These are phyloP conservation scores for Epinotia brunnichana DNA, from an alignment of 2,888 invertebrate species.

Conservation along the genomic window DNA sequence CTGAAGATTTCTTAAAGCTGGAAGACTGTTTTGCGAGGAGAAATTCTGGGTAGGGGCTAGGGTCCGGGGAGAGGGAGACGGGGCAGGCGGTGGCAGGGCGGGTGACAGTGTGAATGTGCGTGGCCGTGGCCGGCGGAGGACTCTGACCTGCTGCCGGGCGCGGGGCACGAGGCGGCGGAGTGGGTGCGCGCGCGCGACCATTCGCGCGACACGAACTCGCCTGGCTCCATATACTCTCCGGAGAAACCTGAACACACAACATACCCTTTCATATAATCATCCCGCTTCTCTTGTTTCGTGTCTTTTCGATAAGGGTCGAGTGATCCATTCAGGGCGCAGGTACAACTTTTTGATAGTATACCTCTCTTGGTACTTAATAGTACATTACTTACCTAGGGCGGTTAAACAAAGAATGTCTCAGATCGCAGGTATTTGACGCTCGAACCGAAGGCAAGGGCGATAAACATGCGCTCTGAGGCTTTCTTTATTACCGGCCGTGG, in stretches of 20 bases:
- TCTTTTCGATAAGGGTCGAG: too few relatives aligned
- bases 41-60: constrained; percentile 80
- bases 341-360: too few relatives aligned
- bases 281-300: too few relatives aligned
- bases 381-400: too few relatives aligned
- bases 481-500: too few relatives aligned
- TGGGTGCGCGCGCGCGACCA: constrained; percentile 78
- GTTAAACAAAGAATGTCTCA: too few relatives aligned
- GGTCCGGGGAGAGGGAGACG: constrained; percentile 60
- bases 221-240: constrained; percentile 82
- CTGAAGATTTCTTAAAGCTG: constrained; percentile 75
- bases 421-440: too few relatives aligned
- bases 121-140: constrained; percentile 51
- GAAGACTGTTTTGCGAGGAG: constrained; percentile 74
- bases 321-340: too few relatives aligned
- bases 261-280: not conserved
- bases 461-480: too few relatives aligned
- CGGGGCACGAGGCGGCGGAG: constrained; percentile 80
- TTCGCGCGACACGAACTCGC: constrained; percentile 71
- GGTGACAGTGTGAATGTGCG: constrained; percentile 71
- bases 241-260: constrained; percentile 67
- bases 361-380: too few relatives aligned
- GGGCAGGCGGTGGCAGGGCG: constrained; percentile 61
- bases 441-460: too few relatives aligned
- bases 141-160: constrained; percentile 55